These are phyloP conservation scores for Leptinotarsa texana DNA, from an alignment of 1,140 invertebrate species.

Conservation along the genomic window DNA sequence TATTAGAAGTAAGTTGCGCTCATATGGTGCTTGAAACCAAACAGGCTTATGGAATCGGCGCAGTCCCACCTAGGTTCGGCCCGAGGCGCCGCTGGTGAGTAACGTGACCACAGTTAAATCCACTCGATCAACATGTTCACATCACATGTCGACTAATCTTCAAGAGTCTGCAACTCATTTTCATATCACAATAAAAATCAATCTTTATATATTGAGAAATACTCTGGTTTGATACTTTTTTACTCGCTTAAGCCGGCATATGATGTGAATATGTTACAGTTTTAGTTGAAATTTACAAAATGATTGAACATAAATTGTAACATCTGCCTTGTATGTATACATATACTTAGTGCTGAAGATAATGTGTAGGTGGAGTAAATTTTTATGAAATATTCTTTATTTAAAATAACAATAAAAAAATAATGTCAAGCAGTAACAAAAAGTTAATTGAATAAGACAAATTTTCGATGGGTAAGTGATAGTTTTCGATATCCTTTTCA, in stretches of 20 bases:
- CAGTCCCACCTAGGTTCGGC: slow-evolving; percentile 53
- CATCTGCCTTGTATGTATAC: not conserved
- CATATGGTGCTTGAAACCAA: slow-evolving; percentile 56
- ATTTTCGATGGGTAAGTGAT: no score
- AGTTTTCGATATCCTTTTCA: no score
- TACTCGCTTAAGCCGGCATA: not conserved
- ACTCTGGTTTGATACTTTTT: no score
- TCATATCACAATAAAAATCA: no score
- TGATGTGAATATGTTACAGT: not conserved
- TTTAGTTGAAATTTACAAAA: not conserved
- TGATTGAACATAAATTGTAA: slow-evolving; percentile 1
- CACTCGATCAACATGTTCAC: slow-evolving; percentile 12
- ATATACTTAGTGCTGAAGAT: no score
- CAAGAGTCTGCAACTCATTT: no score
- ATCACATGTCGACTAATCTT: not conserved
- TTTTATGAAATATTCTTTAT: no score
- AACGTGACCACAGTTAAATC: slow-evolving; percentile 42
- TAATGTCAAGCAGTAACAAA: no score
- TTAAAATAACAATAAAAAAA: no score
- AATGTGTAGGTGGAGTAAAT: no score
- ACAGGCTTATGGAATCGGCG: slow-evolving; percentile 55
- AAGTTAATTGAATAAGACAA: no score
- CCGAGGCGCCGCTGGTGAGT: slow-evolving; percentile 55
- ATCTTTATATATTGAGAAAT: no score
- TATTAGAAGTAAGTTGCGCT: slow-evolving; percentile 53